Percentiles rank a stretch among this genome's conserved stretches.
Conservation (phyloP, 2,113 vertebrate genomes). For the Haemorhous mexicanus region DNA sequence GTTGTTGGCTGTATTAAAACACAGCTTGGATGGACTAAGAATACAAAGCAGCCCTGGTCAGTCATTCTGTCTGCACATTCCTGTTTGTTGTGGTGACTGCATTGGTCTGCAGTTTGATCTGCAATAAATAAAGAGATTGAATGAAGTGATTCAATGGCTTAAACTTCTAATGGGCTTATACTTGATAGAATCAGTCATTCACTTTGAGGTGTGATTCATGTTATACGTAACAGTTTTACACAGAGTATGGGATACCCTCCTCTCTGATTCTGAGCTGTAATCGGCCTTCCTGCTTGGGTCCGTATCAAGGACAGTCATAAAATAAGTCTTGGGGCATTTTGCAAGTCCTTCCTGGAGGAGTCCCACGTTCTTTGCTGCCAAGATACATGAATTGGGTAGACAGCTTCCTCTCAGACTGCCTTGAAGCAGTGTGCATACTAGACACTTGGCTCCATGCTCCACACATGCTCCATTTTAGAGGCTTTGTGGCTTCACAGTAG, state of each 20-base stretch:
- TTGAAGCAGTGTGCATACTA: not conserved
- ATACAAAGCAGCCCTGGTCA: not conserved
- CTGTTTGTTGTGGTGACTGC: not conserved
- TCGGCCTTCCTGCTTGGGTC: not conserved
- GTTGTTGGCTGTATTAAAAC: not conserved
- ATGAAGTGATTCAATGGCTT: not conserved
- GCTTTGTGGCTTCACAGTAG: not conserved
- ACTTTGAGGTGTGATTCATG: not conserved
- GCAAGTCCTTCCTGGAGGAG: not conserved
- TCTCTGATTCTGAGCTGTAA: not conserved
- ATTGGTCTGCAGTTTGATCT: not conserved
- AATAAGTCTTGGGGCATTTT: not conserved
- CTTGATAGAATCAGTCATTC: not conserved
- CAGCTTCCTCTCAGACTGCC: not conserved
- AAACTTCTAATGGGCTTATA: not conserved
- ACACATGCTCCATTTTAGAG: not conserved
- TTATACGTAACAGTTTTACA: not conserved
- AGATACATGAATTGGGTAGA: not conserved
- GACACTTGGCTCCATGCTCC: not conserved
- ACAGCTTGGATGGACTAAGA: not conserved
- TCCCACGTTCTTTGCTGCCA: not conserved
- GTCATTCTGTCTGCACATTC: not conserved
- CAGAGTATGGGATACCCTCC: too few species aligned
- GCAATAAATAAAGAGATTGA: not conserved
- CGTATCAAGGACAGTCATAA: not conserved